Percentiles rank a stretch among this genome's conserved stretches.
Evolutionary conservation across 1,140 invertebrate genomes (phyloP).

Genomic region (Patella vulgata): DNA sequence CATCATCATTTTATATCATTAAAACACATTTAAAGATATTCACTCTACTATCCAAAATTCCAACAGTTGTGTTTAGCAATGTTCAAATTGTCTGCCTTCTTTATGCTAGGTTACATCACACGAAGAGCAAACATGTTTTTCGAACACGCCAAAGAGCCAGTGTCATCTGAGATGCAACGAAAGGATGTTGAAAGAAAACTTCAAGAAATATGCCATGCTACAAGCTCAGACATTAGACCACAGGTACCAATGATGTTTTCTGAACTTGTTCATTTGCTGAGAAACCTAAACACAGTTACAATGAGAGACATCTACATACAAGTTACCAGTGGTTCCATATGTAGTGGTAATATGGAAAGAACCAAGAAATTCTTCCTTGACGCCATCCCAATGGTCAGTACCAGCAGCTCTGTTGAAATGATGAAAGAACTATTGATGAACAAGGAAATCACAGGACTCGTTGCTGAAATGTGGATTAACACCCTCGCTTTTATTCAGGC

Average conservation of each 20-base stretch:
- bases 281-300: constrained; percentile 31
- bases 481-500: constrained; percentile 81
- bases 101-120: constrained; percentile 24
- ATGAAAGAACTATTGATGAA: constrained; percentile 83
- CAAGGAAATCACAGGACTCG: constrained; percentile 74
- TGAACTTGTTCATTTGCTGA: constrained; percentile 48
- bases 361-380: constrained; percentile 69
- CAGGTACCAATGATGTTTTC: constrained; percentile 66
- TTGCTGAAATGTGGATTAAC: constrained; percentile 80
- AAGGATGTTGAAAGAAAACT: constrained; percentile 38
- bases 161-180: constrained; percentile 3
- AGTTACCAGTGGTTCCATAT: constrained; percentile 36
- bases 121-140: constrained; percentile 33
- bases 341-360: constrained; percentile 37
- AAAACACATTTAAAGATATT: too few relatives aligned
- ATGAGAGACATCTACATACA: constrained; percentile 37
- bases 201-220: constrained; percentile 34
- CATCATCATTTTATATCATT: too few relatives aligned
- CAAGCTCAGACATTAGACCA: constrained; percentile 29
- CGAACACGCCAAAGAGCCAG: constrained; percentile 34
- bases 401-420: constrained; percentile 78
- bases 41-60: too few relatives aligned
- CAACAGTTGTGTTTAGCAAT: too few relatives aligned
- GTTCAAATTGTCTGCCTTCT: neutral
- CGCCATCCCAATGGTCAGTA: constrained; percentile 84